A percentile compares a stretch with the other conserved stretches of the same genome.
These are phyloP conservation scores for Ornithorhynchus anatinus DNA, from an alignment of 2,113 vertebrate genomes.

Conservation along the genomic window DNA sequence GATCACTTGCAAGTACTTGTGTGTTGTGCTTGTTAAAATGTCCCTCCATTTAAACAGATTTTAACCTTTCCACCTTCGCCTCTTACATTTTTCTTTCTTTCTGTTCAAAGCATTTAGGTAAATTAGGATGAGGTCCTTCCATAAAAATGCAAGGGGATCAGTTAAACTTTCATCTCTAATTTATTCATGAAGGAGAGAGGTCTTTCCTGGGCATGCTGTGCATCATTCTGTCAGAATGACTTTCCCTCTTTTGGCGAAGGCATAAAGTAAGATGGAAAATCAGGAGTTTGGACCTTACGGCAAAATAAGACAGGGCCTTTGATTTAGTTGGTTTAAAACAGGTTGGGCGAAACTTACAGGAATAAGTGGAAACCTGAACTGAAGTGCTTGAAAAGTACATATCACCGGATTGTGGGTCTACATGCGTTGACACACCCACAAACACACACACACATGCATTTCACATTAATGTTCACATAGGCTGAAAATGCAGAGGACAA, in stretches of 20 bases:
- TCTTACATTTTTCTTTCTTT: slow-evolving; percentile 73
- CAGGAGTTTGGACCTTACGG: slow-evolving; percentile 38
- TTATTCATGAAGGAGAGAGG: slow-evolving; percentile 79
- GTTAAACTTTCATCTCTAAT: slow-evolving; percentile 81
- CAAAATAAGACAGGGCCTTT: slow-evolving; percentile 41
- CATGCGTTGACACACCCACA: not conserved
- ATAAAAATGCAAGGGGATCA: slow-evolving; percentile 75
- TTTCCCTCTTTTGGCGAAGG: slow-evolving; percentile 67
- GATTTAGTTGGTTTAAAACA: slow-evolving; percentile 37
- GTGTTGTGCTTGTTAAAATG: slow-evolving; percentile 30
- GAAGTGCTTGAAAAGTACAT: slow-evolving; percentile 42
- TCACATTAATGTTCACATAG: not conserved
- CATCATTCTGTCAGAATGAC: slow-evolving; percentile 76
- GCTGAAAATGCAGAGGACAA: not conserved
- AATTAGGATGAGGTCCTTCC: slow-evolving; percentile 74
- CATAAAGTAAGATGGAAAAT: slow-evolving; percentile 60
- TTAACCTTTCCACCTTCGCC: slow-evolving; percentile 72
- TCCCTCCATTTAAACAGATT: slow-evolving; percentile 69
- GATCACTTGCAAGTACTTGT: slow-evolving; percentile 22
- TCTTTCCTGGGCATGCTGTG: slow-evolving; percentile 69
- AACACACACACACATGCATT: not conserved
- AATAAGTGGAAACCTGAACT: slow-evolving; percentile 11
- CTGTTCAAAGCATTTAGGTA: slow-evolving; percentile 78
- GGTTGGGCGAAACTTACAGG: slow-evolving; percentile 40
- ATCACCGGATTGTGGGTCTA: not conserved